Evolutionary conservation across 2,113 vertebrate species (phyloP), one percentile per base, ranked within the genome.

Genomic region (Scatophagus argus): DNA sequence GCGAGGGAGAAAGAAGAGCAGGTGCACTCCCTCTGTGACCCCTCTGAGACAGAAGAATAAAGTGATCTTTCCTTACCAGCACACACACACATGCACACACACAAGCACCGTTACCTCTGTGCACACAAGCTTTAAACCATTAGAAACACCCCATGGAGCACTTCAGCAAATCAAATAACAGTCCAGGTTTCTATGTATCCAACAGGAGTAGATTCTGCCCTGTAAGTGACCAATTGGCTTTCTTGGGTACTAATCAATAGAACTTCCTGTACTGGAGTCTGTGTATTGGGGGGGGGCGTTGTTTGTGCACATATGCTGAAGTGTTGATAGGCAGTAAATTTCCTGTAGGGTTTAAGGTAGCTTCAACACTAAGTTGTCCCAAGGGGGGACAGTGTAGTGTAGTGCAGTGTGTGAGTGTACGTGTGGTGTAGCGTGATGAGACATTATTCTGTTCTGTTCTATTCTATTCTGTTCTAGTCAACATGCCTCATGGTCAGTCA

Each of bases 131-230:
- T 41, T 74, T 58, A 78, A 81, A 81, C 52, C 66, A 83, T 78
- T 70, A 63, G 43, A 83, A 82, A 79, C 63, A 64, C 67, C 44
- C 74, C 25, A 36, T 23, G 32, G 77, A 83, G 59, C 54, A 83
- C 55, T 86, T 82, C 54, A 31, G 41, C 27, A n/a, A 79, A 81
- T 87, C 70, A 79, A 71, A 78, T 86, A 82, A 75, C 67, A 83
- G 34, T 49, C 29, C 43, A 67, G 60, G n/a, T 66, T 56, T 63
- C 66, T 71, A 38, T 60, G 51, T 16, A 61, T 67, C 72, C 67
- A 83, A 29, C 73, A 19, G 25, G 77, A 82, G 65, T 27, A 63
- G 16, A 84, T 41, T 54, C 36, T 12, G 36, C 25, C 61, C 31
- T 51, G 17, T 49, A 38, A 58, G 59, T 79, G 67, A 79, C 82